Evolutionary conservation across 2,888 invertebrate genomes (phyloP).

Genomic region (Sipunculus nudus): DNA sequence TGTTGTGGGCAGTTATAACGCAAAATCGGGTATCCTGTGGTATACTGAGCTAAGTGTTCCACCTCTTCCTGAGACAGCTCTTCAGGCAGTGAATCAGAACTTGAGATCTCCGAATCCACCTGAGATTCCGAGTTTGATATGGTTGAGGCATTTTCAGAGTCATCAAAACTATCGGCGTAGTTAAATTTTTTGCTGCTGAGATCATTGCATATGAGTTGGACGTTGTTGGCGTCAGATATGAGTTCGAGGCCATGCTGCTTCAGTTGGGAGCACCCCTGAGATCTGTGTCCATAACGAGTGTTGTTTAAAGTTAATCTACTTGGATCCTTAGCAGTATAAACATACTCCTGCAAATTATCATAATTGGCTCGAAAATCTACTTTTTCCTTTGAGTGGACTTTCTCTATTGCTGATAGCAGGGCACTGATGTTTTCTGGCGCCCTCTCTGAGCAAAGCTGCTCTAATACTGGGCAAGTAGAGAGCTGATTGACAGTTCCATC

Average conservation of each 20-base stretch:
- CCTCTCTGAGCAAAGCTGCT: not conserved
- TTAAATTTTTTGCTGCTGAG: slow-evolving; percentile 31
- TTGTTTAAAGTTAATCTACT: no score
- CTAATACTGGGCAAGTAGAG: not conserved
- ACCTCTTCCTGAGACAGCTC: slow-evolving; percentile 49
- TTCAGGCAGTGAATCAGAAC: slow-evolving; percentile 6
- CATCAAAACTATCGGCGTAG: slow-evolving; percentile 8
- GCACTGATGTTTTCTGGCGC: slow-evolving; percentile 54
- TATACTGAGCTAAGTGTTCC: slow-evolving; percentile 53
- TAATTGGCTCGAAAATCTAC: not conserved
- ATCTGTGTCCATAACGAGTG: no score
- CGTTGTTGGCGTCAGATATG: slow-evolving; percentile 57
- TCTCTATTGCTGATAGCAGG: slow-evolving; percentile 59
- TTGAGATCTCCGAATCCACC: slow-evolving; percentile 46
- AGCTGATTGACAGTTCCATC: not conserved
- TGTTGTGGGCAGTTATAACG: slow-evolving; percentile 56
- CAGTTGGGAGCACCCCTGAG: no score
- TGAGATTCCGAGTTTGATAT: slow-evolving; percentile 17
- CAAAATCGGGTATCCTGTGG: slow-evolving; percentile 57
- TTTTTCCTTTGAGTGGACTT: slow-evolving; percentile 54
- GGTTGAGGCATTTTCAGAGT: slow-evolving; percentile 15
- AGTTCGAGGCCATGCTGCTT: no score
- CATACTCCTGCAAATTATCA: slow-evolving; percentile 14
- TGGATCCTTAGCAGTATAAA: not conserved
- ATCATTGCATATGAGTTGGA: slow-evolving; percentile 63